Evolutionary conservation across 2,113 vertebrate genomes (phyloP).

Genomic region (Larimichthys crocea): DNA sequence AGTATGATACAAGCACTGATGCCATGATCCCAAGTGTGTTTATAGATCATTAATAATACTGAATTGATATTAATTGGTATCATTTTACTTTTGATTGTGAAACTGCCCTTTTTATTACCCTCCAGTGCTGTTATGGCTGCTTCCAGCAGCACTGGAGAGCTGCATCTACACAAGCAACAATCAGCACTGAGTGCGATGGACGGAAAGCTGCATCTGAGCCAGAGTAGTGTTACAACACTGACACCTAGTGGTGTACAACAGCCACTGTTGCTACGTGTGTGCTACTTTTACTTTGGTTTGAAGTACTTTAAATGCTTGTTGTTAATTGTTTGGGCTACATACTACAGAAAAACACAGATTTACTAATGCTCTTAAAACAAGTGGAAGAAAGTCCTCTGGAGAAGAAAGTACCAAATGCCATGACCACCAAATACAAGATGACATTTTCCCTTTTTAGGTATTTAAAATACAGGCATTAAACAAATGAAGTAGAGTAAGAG

Average conservation of each 20-base stretch:
- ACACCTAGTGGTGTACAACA: constrained; percentile 59
- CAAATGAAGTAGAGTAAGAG: background rate
- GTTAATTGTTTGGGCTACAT: background rate
- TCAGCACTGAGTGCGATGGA: background rate
- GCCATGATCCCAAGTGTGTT: background rate
- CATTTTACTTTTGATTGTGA: background rate
- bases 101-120: background rate
- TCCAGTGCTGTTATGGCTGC: background rate
- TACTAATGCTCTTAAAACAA: background rate
- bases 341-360: background rate
- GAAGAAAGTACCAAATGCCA: background rate
- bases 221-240: constrained; percentile 65
- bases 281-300: background rate
- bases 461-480: background rate
- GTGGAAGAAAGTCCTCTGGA: no score
- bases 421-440: no score
- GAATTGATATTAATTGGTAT: background rate
- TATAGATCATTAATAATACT: background rate
- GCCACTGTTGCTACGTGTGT: background rate
- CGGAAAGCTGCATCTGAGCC: background rate
- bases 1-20: background rate
- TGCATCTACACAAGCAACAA: background rate
- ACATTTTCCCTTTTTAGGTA: background rate
- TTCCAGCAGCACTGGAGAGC: background rate
- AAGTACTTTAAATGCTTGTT: background rate